Evolutionary conservation across 2,888 invertebrate species (phyloP).

Genomic region (Eupithecia exiguata): DNA sequence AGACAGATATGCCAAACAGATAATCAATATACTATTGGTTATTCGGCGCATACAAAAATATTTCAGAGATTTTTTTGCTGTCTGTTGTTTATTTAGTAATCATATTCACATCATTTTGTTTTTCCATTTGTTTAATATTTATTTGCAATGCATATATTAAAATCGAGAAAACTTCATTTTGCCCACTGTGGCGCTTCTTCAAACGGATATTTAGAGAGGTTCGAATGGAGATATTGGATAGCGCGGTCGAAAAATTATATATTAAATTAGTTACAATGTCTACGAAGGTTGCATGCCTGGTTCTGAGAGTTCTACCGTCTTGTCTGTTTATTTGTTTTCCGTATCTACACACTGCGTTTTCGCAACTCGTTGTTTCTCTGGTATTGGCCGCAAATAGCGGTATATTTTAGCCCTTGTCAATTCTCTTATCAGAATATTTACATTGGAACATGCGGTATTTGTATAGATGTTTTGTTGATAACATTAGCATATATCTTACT

Average conservation of each 20-base stretch:
- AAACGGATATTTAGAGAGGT: no score
- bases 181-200: no score
- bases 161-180: not conserved
- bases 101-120: not conserved
- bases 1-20: no score
- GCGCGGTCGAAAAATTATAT: not conserved
- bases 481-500: constrained; percentile 36
- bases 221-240: not conserved
- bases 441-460: constrained; percentile 30
- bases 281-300: not conserved
- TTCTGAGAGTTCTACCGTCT: not conserved
- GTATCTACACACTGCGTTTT: not conserved
- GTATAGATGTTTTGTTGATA: constrained; percentile 38
- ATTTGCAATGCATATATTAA: no score
- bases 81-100: not conserved
- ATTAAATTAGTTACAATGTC: not conserved
- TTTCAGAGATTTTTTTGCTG: not conserved
- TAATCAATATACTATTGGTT: no score
- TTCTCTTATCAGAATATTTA: constrained; percentile 37
- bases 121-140: not conserved
- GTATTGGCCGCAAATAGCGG: constrained; percentile 9
- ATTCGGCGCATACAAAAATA: not conserved
- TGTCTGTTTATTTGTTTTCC: constrained; percentile 1
- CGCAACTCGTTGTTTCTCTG: constrained; percentile 8
- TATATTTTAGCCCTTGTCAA: constrained; percentile 26